A percentile compares a stretch with the other conserved stretches of the same genome.
phyloP scores from a whole-genome alignment of 2,797 vertebrate genomes.

The Xenops minutus region DNA sequence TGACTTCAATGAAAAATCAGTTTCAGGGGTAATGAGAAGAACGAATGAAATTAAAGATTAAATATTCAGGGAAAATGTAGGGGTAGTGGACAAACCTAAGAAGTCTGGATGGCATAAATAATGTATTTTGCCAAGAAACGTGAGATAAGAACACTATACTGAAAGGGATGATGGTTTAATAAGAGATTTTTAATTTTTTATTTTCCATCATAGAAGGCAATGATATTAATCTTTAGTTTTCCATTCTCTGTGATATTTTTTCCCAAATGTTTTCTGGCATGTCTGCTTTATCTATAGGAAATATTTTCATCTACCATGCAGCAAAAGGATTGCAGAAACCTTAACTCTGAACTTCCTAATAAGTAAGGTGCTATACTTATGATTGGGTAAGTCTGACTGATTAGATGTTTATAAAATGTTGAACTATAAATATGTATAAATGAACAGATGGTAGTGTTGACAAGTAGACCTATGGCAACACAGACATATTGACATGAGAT shows the following conservation, averaged over 20 bases:
- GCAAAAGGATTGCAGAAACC: neutral
- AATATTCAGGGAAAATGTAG: neutral
- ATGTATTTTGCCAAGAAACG: neutral
- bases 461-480: neutral
- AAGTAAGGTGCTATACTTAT: neutral
- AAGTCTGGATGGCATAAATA: neutral
- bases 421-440: neutral
- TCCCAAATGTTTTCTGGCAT: neutral
- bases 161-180: neutral
- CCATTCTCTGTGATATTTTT: neutral
- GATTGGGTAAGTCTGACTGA: neutral
- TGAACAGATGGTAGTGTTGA: neutral
- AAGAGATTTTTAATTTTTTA: neutral
- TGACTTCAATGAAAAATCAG: neutral
- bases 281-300: neutral
- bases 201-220: accelerated
- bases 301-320: neutral
- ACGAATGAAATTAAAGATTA: neutral
- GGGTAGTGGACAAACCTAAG: neutral
- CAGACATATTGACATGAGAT: neutral
- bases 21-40: neutral
- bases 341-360: neutral
- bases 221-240: neutral
- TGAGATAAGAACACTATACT: neutral
- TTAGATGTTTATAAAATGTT: neutral